Evolutionary conservation across 2,888 invertebrate species (phyloP).

Genomic region (Drosophila imparisetae): DNA sequence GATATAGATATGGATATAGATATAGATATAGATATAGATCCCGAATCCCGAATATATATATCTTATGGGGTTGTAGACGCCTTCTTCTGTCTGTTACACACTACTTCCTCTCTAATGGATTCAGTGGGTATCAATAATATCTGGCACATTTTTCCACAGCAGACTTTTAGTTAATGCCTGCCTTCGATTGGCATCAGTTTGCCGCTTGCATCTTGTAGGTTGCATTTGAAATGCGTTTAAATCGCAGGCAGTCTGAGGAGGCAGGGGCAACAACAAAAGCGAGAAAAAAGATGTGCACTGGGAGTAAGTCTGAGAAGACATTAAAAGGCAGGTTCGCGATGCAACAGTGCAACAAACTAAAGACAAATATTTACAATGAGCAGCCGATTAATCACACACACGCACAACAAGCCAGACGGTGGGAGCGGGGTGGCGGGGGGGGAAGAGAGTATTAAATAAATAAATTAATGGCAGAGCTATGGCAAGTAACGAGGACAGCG

Average conservation of each 20-base stretch:
- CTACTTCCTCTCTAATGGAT: background rate
- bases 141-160: background rate
- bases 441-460: conserved; percentile 72
- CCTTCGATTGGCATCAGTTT: conserved; percentile 6
- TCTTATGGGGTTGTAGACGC: background rate
- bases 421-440: background rate
- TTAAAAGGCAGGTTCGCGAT: conserved; percentile 20
- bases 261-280: background rate
- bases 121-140: background rate
- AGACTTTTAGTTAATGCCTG: conserved; percentile 1
- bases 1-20: no score
- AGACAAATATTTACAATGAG: conserved; percentile 82
- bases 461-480: conserved; percentile 72
- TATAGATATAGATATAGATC: no score
- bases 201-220: background rate
- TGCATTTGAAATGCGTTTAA: conserved; percentile 3
- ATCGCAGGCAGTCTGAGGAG: background rate
- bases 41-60: background rate
- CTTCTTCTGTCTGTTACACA: background rate
- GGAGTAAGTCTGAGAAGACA: background rate
- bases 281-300: background rate
- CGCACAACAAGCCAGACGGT: conserved; percentile 5
- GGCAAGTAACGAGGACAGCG: conserved; percentile 52
- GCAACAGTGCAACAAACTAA: conserved; percentile 74
- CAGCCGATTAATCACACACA: conserved; percentile 76